Evolutionary conservation across 2,888 invertebrate genomes (phyloP).

Genomic region (Diogma glabrata): DNA sequence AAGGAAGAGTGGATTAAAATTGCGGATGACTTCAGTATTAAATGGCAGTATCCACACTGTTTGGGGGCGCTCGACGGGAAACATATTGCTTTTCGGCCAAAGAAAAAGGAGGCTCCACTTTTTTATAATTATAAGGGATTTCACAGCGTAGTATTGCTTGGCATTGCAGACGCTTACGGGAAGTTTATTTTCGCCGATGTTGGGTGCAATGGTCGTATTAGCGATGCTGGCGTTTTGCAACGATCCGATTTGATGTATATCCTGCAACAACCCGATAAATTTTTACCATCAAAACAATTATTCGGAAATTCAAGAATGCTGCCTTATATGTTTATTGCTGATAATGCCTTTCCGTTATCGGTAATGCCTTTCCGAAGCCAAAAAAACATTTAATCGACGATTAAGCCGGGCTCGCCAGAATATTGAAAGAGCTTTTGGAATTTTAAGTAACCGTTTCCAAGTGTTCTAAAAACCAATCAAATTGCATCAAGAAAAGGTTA

Average conservation of each 20-base stretch:
- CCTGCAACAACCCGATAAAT: conserved; percentile 6
- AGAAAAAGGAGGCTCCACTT: neutral
- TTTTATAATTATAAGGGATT: neutral
- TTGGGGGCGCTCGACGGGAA: neutral
- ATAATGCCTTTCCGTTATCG: neutral
- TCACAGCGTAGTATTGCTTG: neutral
- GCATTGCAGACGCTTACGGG: neutral
- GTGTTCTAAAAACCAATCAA: neutral
- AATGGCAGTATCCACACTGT: neutral
- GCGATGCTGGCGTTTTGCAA: conserved; percentile 11
- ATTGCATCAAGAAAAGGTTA: conserved; percentile 1
- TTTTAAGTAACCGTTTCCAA: neutral
- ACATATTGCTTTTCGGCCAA: conserved; percentile 1
- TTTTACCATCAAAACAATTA: conserved; percentile 14
- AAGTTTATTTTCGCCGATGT: conserved; percentile 17
- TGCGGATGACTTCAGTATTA: neutral
- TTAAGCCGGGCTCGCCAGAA: conserved; percentile 5
- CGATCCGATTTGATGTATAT: conserved; percentile 10
- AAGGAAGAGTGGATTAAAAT: neutral
- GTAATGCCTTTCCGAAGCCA: neutral
- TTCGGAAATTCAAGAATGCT: conserved; percentile 16
- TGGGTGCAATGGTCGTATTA: conserved; percentile 14
- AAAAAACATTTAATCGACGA: neutral
- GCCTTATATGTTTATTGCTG: conserved; percentile 17
- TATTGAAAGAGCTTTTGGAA: neutral